Conservation (phyloP, 2,113 vertebrate species). For the Salvelinus fontinalis region DNA sequence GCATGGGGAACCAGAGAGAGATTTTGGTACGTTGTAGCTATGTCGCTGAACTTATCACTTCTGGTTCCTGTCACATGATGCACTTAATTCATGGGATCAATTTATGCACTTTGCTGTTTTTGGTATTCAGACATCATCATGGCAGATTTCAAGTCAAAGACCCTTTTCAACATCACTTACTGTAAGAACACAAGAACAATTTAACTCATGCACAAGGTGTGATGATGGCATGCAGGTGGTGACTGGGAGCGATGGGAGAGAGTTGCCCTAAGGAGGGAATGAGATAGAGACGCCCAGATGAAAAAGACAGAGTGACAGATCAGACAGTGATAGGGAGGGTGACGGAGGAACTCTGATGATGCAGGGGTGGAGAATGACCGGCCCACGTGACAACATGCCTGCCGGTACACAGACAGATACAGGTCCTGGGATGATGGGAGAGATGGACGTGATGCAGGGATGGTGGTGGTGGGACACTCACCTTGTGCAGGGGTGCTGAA, state of each 20-base stretch:
- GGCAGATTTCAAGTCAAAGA: too few species aligned
- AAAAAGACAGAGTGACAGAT: not conserved
- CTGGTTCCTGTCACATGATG: too few species aligned
- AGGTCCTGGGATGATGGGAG: slow-evolving; percentile 15
- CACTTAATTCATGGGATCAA: too few species aligned
- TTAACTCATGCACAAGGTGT: too few species aligned
- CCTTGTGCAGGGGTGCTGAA: slow-evolving; percentile 89
- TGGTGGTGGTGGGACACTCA: slow-evolving; percentile 77
- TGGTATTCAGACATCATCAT: too few species aligned
- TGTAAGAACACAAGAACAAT: too few species aligned
- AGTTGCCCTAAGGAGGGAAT: not conserved
- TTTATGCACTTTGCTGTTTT: too few species aligned
- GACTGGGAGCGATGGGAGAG: not conserved
- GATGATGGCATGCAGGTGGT: not conserved
- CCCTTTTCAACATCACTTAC: too few species aligned
- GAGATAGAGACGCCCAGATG: not conserved
- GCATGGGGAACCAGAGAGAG: not conserved
- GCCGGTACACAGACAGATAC: not conserved
- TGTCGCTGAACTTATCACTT: not conserved
- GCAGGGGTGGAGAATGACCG: slow-evolving; percentile 15
- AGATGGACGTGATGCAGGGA: slow-evolving; percentile 11
- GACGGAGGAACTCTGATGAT: slow-evolving; percentile 1
- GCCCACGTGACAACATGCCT: too few species aligned
- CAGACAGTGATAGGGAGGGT: not conserved
- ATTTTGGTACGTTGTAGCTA: not conserved